phyloP scores from a whole-genome alignment of 2,888 invertebrate genomes.

The Adela reaumurella region DNA sequence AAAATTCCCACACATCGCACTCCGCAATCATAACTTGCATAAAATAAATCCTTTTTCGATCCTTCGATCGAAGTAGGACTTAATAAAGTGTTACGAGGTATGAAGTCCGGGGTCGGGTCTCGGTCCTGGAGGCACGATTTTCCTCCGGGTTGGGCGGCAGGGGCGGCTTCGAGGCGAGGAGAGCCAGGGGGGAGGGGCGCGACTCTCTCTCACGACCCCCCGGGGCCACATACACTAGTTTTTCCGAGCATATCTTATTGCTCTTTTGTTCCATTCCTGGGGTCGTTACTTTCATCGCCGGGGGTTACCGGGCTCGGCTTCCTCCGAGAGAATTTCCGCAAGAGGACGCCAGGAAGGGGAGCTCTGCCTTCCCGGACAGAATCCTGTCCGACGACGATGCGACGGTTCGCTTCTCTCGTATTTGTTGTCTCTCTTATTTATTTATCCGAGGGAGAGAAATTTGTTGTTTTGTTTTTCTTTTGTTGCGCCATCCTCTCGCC shows the following conservation, averaged over 20 bases:
- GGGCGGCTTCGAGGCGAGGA: not conserved
- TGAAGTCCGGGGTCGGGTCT: not conserved
- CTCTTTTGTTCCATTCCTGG: slow-evolving; percentile 52
- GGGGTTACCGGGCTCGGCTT: slow-evolving; percentile 25
- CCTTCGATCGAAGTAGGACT: too few relatives aligned
- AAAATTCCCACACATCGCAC: too few relatives aligned
- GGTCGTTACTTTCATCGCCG: slow-evolving; percentile 55
- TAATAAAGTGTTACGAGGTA: not conserved
- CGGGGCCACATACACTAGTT: slow-evolving; percentile 47
- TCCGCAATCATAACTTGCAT: too few relatives aligned
- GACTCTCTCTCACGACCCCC: slow-evolving; percentile 21
- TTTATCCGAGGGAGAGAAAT: slow-evolving; percentile 48
- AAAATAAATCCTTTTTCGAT: too few relatives aligned
- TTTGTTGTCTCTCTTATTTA: slow-evolving; percentile 38
- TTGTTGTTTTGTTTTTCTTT: slow-evolving; percentile 41
- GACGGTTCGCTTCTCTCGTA: slow-evolving; percentile 14
- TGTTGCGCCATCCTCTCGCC: not conserved
- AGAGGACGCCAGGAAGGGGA: not conserved
- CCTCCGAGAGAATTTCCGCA: slow-evolving; percentile 4
- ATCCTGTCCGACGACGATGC: not conserved
- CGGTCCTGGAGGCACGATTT: not conserved
- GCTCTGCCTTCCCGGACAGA: slow-evolving; percentile 6
- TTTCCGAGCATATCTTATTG: slow-evolving; percentile 58
- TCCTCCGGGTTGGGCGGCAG: not conserved
- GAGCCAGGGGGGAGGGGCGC: not conserved